Conservation (phyloP, 2,797 vertebrate species). For the Falco columbarius region DNA sequence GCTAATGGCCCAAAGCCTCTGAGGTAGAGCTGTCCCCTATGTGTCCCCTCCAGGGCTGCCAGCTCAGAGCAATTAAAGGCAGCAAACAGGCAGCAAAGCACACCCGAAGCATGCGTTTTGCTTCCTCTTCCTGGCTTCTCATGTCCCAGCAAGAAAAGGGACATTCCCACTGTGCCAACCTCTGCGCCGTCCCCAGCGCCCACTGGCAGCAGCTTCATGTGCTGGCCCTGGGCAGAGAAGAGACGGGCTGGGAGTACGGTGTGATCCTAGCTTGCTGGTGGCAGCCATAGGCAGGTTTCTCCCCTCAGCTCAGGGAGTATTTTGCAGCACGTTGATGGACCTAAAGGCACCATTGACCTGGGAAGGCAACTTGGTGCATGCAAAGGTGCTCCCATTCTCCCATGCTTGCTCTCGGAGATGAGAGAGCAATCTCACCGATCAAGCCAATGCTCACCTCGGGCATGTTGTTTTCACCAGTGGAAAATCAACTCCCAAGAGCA, state of each 20-base stretch:
- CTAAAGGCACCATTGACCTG: too few relatives aligned
- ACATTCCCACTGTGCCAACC: background rate
- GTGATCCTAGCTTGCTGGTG: background rate
- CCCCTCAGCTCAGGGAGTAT: too few relatives aligned
- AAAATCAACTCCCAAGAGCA: background rate
- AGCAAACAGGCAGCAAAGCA: background rate
- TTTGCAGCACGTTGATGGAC: background rate
- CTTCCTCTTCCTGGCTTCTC: background rate
- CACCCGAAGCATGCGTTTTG: rapidly evolving
- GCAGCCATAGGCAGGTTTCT: background rate
- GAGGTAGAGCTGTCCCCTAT: too few relatives aligned
- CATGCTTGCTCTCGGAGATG: background rate
- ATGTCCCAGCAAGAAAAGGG: background rate
- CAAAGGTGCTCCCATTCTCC: background rate
- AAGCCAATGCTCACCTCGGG: background rate
- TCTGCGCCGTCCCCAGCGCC: background rate
- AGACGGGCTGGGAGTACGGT: too few relatives aligned
- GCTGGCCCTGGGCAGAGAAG: too few relatives aligned
- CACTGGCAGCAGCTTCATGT: background rate
- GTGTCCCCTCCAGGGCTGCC: background rate
- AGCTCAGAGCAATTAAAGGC: background rate
- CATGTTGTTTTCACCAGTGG: background rate
- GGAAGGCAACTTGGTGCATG: background rate
- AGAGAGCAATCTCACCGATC: too few relatives aligned
- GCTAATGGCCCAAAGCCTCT: background rate